phyloP scores from a whole-genome alignment of 2,797 vertebrate species.

The Myiothlypis coronata region DNA sequence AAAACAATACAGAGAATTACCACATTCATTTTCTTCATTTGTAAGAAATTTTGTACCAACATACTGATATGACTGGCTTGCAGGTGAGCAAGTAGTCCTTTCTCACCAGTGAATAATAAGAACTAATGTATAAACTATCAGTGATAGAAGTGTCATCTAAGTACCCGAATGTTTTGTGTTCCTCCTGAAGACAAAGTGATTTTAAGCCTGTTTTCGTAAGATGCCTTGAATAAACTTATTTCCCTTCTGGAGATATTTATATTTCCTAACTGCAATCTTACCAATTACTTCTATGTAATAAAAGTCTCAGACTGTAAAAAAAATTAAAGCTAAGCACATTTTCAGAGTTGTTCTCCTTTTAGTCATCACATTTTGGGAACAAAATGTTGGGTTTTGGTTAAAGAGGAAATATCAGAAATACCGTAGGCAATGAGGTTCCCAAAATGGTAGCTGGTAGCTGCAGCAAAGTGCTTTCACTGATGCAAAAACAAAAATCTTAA shows the following conservation, averaged over 20 bases:
- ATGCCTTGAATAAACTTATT: background rate
- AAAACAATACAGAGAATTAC: background rate
- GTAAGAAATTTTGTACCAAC: background rate
- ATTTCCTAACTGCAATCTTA: background rate
- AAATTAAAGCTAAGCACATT: background rate
- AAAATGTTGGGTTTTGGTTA: background rate
- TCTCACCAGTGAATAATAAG: background rate
- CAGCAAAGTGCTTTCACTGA: background rate
- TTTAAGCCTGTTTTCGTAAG: background rate
- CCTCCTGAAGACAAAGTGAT: background rate
- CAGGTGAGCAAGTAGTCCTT: background rate
- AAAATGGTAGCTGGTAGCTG: background rate
- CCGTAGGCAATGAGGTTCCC: background rate
- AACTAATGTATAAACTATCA: background rate
- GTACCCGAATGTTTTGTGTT: background rate
- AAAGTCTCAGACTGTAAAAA: background rate
- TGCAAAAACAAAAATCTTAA: background rate
- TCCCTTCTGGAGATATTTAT: background rate
- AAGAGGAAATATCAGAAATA: background rate
- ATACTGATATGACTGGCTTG: background rate
- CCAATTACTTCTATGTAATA: background rate
- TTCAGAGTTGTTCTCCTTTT: background rate
- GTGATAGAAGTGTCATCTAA: background rate
- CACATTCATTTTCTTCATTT: background rate
- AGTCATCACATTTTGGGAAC: background rate